Conservation (phyloP, 2,797 vertebrate species). For the Glossophaga mutica region DNA sequence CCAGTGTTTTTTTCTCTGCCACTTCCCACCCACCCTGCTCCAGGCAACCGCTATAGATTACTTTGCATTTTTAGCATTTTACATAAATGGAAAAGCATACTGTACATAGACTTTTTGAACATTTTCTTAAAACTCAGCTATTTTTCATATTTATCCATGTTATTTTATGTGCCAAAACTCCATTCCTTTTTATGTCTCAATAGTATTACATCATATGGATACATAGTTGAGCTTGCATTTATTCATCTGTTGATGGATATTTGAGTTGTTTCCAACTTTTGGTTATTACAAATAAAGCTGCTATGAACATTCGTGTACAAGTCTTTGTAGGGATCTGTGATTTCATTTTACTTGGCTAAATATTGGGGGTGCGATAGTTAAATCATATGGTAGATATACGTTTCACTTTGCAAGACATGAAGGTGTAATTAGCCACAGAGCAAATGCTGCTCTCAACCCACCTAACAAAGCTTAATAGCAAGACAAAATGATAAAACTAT, state of each 20-base stretch:
- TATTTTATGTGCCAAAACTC: background rate
- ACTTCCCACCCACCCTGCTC: background rate
- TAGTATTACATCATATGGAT: background rate
- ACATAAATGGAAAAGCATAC: background rate
- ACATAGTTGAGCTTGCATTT: background rate
- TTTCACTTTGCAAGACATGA: background rate
- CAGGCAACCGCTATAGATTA: background rate
- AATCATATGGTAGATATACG: background rate
- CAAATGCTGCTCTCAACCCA: background rate
- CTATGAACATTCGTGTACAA: background rate
- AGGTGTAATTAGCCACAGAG: background rate
- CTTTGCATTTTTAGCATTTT: conserved; percentile 26
- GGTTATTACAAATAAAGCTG: background rate
- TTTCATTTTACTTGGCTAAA: conserved; percentile 16
- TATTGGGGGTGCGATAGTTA: background rate
- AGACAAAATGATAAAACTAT: background rate
- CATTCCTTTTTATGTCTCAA: background rate
- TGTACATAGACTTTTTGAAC: background rate
- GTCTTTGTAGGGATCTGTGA: background rate
- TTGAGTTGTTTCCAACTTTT: background rate
- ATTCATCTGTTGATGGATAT: background rate
- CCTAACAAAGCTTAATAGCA: background rate
- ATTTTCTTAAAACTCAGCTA: background rate
- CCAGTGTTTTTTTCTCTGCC: background rate
- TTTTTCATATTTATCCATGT: background rate